Conservation (phyloP, 2,113 vertebrate genomes). For the Odocoileus virginianus region DNA sequence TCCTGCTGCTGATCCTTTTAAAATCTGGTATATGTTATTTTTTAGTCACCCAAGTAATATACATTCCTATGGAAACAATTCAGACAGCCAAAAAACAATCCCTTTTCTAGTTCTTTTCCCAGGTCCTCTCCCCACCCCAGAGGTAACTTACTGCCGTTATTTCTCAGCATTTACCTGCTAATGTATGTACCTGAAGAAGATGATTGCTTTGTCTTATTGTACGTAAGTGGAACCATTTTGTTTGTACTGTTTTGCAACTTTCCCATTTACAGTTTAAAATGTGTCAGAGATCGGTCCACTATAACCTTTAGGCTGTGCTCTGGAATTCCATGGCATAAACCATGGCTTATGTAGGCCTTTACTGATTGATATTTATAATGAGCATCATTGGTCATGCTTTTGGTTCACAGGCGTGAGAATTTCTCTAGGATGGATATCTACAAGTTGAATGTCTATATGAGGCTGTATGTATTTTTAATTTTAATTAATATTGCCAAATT, state of each 20-base stretch:
- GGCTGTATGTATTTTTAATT: constrained; percentile 18
- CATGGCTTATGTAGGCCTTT: neutral
- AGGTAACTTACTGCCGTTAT: neutral
- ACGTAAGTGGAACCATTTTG: neutral
- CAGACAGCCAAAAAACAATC: neutral
- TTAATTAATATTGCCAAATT: constrained; percentile 40
- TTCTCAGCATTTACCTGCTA: neutral
- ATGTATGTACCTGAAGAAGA: neutral
- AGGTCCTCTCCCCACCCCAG: fast-evolving
- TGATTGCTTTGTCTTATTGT: neutral
- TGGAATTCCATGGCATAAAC: neutral
- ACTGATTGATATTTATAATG: neutral
- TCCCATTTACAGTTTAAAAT: neutral
- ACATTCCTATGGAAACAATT: neutral
- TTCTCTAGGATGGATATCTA: neutral
- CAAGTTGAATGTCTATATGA: neutral
- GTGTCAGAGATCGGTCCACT: neutral
- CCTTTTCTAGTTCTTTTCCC: neutral
- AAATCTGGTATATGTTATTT: neutral
- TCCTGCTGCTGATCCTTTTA: neutral
- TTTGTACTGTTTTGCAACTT: neutral
- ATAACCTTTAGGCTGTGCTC: neutral
- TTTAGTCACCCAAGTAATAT: neutral
- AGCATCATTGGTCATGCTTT: neutral
- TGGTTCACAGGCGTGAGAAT: neutral